Base-by-base conservation (phyloP, 2,797 vertebrate genomes). In the Balearica regulorum region DNA sequence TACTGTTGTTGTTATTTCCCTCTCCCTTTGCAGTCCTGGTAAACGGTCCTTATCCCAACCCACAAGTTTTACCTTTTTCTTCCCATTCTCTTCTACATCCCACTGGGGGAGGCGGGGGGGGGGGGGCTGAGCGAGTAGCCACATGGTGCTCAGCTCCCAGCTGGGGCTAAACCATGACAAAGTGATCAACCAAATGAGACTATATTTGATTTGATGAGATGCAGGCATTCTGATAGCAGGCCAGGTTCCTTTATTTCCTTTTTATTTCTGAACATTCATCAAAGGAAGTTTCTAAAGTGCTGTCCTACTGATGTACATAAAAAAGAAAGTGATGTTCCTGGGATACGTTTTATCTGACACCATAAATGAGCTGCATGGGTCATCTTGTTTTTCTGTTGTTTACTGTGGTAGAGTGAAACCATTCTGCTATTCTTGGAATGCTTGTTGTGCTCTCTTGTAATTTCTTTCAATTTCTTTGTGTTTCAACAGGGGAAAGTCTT, bases 401-500 rank as follows among this genome's bases (percentile, higher is more conserved):
- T 57, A 3, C 20, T 90, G 35, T 8, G 11, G 62, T 58, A 65
- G 87, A 66, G 25, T 39, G 9, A 71, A 88, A 31, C 18, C 6
- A 4, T 86, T 76, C n/a, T 75, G 31, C 44, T 84, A 3, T 85
- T 82, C 39, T 49, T 73, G 43, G 68, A 86, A 64, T 51, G n/a
- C 9, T 78, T 65, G 48, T 73, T 76, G 44, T 72, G 39, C 64
- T 41, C 31, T 53, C 39, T 77, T 44, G 13, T 95, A 78, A 96
- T 72, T 49, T 81, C 73, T 92, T 66, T 89, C 57, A 44, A 89
- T 89, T 90, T 86, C 64, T 89, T 7, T 97, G 41, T 95, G 73
- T 88, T 69, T 78, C 96, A 89, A 86, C 97, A 99, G 99, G 98
- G 99, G 99, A 96, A 99, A 99, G 98, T 98, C 98, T 69, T 97